A percentile compares a stretch with the other conserved stretches of the same genome.
Evolutionary conservation across 2,113 vertebrate genomes (phyloP).

Genomic region (Dipodomys ordii): DNA sequence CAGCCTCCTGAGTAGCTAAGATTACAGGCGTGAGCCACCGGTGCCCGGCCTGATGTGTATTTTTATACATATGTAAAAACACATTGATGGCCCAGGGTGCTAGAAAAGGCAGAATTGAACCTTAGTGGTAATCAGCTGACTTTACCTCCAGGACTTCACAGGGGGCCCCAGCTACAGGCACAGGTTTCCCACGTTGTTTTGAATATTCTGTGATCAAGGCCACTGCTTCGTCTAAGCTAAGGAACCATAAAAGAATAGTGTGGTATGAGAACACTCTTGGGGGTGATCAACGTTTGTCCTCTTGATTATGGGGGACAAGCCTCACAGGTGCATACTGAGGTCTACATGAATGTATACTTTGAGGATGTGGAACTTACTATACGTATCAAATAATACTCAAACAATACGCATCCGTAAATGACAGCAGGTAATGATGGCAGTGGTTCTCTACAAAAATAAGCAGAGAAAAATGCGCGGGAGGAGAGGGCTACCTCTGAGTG

Average conservation of each 20-base stretch:
- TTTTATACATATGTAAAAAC: background rate
- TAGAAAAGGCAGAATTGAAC: background rate
- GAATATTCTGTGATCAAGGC: conserved; percentile 88
- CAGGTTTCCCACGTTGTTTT: conserved; percentile 83
- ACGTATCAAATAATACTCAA: background rate
- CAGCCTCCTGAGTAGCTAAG: no score
- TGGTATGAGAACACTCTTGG: background rate
- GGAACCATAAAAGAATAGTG: conserved; percentile 39
- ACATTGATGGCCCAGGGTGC: background rate
- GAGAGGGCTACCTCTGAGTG: background rate
- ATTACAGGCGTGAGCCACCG: no score
- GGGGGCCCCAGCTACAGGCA: conserved; percentile 69
- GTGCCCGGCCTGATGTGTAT: background rate
- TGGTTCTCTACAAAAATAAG: background rate
- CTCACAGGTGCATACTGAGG: accelerated
- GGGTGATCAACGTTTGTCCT: background rate
- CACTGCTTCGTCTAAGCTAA: conserved; percentile 90
- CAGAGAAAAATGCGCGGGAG: background rate
- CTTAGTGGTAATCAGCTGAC: background rate
- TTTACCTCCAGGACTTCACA: conserved; percentile 89
- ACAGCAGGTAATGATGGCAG: background rate
- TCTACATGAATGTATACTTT: no score
- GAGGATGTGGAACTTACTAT: background rate
- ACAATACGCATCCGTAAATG: background rate
- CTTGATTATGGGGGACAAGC: background rate